Evolutionary conservation across 2,888 invertebrate species (phyloP), one percentile per base, ranked within the genome.

Genomic region (Noctua fimbriata): DNA sequence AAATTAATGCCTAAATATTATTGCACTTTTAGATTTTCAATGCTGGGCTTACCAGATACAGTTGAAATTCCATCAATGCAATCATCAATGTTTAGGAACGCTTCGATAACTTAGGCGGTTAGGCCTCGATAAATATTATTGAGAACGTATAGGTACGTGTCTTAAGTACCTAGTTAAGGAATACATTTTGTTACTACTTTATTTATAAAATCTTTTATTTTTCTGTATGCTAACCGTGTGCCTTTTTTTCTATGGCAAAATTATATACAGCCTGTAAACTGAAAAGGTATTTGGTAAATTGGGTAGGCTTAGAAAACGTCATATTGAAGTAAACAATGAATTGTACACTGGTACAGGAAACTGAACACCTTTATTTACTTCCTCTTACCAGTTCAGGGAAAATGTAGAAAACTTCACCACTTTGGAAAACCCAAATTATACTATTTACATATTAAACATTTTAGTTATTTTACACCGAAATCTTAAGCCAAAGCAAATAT

Each of bases 371-470:
- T 28, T 32, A 65, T 52, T 79, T 55, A 65, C 36, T 41, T 79
- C 24, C 36, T 73, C 18, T 44, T 36, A 55, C 14, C 21, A 28
- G 47, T 65, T 81, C 55, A 79, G 28, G 75, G 21, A 75, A 55
- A 49, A 55, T 36, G 1, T 67, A 32, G 47, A 36, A 12, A 47
- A 36, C 16, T 32, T 52, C 41, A 18, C 69, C 32, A 2, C 16
- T n/a, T 52, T 52, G 65, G 32, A 41, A 73, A 79, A 47, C 14
- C 47, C 74, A 81, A 47, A 47, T 36, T 2, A 14, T 2, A 18
- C n/a, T 47, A 2, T 41, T 21, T 36, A 69, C 18, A 6, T 36
- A 60, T n/a, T n/a, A n/a, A 21, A 73, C 9, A n/a, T 5, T 24
- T 16, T 55, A n/a, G 44, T 44, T 28, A 10, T 24, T 9, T 63